Conservation (phyloP, 64 coral and sea anemone genomes). For the Acropora yongei region DNA sequence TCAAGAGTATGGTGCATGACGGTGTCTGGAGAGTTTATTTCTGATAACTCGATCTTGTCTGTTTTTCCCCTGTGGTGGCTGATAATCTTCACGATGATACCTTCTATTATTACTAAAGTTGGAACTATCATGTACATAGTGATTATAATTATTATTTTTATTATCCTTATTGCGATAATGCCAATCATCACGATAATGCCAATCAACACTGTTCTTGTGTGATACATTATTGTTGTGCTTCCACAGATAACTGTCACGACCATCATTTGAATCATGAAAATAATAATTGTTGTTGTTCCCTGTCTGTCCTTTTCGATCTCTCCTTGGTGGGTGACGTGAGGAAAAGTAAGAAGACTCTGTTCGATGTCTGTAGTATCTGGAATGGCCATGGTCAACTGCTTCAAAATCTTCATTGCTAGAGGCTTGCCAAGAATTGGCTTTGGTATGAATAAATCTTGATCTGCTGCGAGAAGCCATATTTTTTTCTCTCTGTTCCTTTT, state of each 20-base stretch:
- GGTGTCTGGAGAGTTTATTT: not conserved
- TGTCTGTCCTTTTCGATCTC: too few species aligned
- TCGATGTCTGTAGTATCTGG: not conserved
- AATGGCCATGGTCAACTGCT: not conserved
- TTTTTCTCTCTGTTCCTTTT: not conserved
- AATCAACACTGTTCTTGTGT: not conserved
- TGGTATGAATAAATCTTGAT: not conserved
- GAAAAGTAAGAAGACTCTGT: not conserved
- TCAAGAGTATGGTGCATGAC: not conserved
- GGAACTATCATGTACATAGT: not conserved
- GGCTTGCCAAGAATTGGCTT: not conserved
- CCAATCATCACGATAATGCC: too few species aligned
- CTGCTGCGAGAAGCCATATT: not conserved
- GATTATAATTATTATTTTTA: not conserved
- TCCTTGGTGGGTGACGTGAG: not conserved
- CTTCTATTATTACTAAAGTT: slow-evolving; percentile 1
- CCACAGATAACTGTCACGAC: not conserved
- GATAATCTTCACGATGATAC: not conserved
- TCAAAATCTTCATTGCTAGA: not conserved
- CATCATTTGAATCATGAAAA: not conserved
- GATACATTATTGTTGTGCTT: too few species aligned
- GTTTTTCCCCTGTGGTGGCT: not conserved
- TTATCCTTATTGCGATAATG: too few species aligned
- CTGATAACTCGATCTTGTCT: slow-evolving; percentile 9
- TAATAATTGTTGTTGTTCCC: not conserved